A percentile compares a stretch with the other conserved stretches of the same genome.
phyloP scores from a whole-genome alignment of 2,888 invertebrate species.

The Drosophila fungiperda region DNA sequence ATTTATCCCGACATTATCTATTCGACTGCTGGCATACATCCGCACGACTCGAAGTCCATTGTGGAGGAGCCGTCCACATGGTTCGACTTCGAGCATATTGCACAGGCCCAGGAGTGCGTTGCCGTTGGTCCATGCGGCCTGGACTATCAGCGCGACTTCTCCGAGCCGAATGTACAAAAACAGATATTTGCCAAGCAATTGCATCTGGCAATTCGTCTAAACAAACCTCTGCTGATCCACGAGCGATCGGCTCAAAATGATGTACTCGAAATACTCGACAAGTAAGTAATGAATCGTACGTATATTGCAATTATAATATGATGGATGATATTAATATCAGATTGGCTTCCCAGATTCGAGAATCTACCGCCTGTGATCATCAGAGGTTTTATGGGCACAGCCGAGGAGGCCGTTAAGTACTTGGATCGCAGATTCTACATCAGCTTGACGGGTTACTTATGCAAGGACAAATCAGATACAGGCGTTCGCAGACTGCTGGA shows the following conservation, averaged over 20 bases:
- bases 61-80: constrained; percentile 89
- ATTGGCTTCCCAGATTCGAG: constrained; percentile 80
- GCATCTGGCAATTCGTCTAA: constrained; percentile 92
- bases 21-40: constrained; percentile 96
- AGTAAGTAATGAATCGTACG: constrained; percentile 82
- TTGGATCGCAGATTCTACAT: constrained; percentile 94
- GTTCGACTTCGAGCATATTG: constrained; percentile 91
- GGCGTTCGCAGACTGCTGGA: constrained; percentile 94
- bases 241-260: constrained; percentile 96
- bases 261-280: constrained; percentile 89
- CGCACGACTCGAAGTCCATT: constrained; percentile 96
- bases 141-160: constrained; percentile 97
- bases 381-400: constrained; percentile 96
- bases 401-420: constrained; percentile 93
- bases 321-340: background rate
- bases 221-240: constrained; percentile 95
- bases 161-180: constrained; percentile 94
- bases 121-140: constrained; percentile 97
- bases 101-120: constrained; percentile 94
- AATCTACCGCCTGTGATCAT: constrained; percentile 92
- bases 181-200: constrained; percentile 95
- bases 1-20: constrained; percentile 96
- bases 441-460: constrained; percentile 90
- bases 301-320: background rate
- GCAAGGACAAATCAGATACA: constrained; percentile 93